Percentiles rank a stretch among this genome's conserved stretches.
Evolutionary conservation across 2,888 invertebrate species (phyloP).

Genomic region (Lymantria dispar): DNA sequence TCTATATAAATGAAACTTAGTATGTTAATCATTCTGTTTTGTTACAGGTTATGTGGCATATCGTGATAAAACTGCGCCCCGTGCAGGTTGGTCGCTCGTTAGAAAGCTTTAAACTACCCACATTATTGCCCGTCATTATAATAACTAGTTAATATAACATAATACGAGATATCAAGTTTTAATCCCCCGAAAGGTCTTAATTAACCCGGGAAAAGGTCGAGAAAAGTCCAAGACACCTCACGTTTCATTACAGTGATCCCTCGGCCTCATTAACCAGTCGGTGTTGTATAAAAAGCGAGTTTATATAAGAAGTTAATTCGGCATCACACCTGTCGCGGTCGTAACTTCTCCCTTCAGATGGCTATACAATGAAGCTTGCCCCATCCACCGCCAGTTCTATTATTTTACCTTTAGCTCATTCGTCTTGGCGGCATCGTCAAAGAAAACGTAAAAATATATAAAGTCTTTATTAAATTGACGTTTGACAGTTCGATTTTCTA

Average conservation of each 20-base stretch:
- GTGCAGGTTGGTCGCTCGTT: conserved; percentile 60
- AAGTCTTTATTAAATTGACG: conserved; percentile 69
- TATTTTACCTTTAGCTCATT: conserved; percentile 61
- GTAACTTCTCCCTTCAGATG: conserved; percentile 74
- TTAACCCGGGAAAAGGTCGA: conserved; percentile 55
- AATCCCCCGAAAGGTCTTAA: conserved; percentile 58
- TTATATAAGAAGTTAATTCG: conserved; percentile 80
- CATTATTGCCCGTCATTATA: conserved; percentile 36
- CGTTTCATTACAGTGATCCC: conserved; percentile 71
- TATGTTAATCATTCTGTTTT: conserved; percentile 40
- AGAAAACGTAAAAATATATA: conserved; percentile 66
- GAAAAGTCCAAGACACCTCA: conserved; percentile 60
- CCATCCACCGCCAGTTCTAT: conserved; percentile 57
- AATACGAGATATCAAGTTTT: conserved; percentile 45
- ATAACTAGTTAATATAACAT: conserved; percentile 32
- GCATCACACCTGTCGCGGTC: conserved; percentile 79
- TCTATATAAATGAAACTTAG: conserved; percentile 24
- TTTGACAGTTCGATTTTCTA: conserved; percentile 73
- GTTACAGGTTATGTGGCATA: conserved; percentile 55
- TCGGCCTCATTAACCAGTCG: conserved; percentile 69
- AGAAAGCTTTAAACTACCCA: conserved; percentile 37
- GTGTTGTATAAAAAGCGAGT: conserved; percentile 74
- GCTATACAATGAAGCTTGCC: conserved; percentile 73
- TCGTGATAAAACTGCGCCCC: conserved; percentile 36
- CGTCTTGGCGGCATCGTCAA: conserved; percentile 70